A percentile compares a stretch with the other conserved stretches of the same genome.
These are phyloP conservation scores for Tamandua tetradactyla DNA, from an alignment of 2,797 vertebrate species.

Conservation along the genomic window DNA sequence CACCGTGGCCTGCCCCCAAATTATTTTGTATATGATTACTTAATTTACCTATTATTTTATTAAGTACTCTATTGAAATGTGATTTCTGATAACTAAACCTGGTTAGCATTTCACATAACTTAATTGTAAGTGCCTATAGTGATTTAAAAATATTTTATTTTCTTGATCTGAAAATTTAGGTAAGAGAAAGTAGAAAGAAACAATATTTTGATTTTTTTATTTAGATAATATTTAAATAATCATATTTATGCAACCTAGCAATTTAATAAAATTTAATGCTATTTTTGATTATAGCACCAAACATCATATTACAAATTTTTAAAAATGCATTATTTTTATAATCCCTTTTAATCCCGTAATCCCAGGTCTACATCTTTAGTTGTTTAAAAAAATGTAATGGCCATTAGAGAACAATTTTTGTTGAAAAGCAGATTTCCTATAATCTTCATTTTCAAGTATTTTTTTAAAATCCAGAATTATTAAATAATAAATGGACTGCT, in stretches of 20 bases:
- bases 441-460: not conserved
- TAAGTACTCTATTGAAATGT: not conserved
- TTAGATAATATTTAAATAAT: not conserved
- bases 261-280: not conserved
- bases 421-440: not conserved
- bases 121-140: not conserved
- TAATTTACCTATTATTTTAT: conserved; percentile 41
- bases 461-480: not conserved
- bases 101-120: conserved; percentile 1
- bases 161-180: not conserved
- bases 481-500: not conserved
- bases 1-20: too few species aligned
- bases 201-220: not conserved
- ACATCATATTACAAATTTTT: not conserved
- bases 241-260: not conserved
- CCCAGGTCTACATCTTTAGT: not conserved
- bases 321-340: not conserved
- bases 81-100: not conserved
- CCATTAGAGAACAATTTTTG: not conserved
- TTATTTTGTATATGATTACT: not conserved
- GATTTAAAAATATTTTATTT: not conserved
- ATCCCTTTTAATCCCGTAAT: not conserved
- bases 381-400: not conserved
- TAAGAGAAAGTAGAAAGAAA: not conserved
- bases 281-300: not conserved